Base-by-base conservation (phyloP, 1,140 invertebrate species). In the Leptopilina boulardi region DNA sequence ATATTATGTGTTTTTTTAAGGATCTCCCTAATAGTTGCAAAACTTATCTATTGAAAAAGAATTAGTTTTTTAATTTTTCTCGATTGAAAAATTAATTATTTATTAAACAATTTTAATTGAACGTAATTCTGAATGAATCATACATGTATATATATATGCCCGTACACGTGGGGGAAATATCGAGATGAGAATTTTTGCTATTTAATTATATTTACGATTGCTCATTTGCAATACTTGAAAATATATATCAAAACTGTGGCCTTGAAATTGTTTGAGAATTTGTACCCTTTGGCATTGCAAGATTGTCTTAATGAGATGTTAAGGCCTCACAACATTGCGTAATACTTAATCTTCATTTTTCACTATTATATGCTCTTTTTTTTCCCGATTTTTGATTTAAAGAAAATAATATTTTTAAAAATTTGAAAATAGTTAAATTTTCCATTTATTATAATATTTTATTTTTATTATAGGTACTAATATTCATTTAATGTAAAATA, bases 291-390 rank as follows among this genome's bases (percentile, higher is more conserved):
- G 59, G 26, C 59, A 66, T 66, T n/a, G 56, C 11, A 66, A 66
- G 26, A 66, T 66, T 66, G 21, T 66, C 59, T 66, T 34, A 34
- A 66, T 23, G 26, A 66, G n/a, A 23, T 66, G 26, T 15, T 66
- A n/a, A 66, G 59, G 59, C 8, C 59, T 66, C 59, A 30, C n/a
- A 30, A 66, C 26, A 66, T 66, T 66, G 26, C 59, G 26, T 66
- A 66, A 66, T n/a, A n/a, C 15, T 66, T n/a, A 66, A n/a, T 66
- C 59, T 66, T 15, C 21, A n/a, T 66, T 66, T 66, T 66, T 66
- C 59, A 15, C 59, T 13, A 30, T 30, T 66, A 11, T 30, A 3
- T 30, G 6, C 21, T 38, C 5, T 9, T 30, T 15, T n/a, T 66
- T 66, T n/a, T 15, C 11, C 21, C 15, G 59, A 3, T 51, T 44